These are phyloP conservation scores for Nycteola revayana DNA, from an alignment of 2,888 invertebrate genomes.

Conservation along the genomic window DNA sequence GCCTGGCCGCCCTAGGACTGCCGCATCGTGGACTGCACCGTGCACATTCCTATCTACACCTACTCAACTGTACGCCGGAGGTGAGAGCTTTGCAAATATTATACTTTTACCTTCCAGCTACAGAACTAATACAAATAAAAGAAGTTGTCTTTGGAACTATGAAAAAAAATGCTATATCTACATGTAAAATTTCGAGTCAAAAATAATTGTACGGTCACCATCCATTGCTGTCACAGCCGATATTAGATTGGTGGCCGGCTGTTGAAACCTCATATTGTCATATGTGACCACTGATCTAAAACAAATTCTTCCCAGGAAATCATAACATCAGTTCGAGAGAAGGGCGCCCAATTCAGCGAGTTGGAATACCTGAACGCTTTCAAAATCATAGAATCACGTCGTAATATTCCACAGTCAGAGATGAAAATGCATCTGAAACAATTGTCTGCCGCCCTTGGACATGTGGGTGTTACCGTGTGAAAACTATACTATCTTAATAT, in stretches of 20 bases:
- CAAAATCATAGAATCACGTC: conserved; percentile 87
- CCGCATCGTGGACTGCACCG: conserved; percentile 86
- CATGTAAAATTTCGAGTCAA: too few relatives aligned
- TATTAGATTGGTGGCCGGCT: too few relatives aligned
- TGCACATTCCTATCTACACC: conserved; percentile 93
- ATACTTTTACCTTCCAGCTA: too few relatives aligned
- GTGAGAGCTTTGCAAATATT: too few relatives aligned
- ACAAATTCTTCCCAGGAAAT: conserved; percentile 84
- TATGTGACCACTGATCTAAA: too few relatives aligned
- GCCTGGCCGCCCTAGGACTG: conserved; percentile 65
- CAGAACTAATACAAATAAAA: too few relatives aligned
- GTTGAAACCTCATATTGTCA: too few relatives aligned
- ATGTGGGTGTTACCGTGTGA: conserved; percentile 89
- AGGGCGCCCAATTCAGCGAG: conserved; percentile 93
- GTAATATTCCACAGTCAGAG: conserved; percentile 74
- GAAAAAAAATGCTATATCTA: too few relatives aligned
- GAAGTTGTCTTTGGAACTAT: too few relatives aligned
- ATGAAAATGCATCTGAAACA: conserved; percentile 88
- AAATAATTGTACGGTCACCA: too few relatives aligned
- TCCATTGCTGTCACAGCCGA: too few relatives aligned
- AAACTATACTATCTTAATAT: too few relatives aligned
- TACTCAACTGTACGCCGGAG: conserved; percentile 91
- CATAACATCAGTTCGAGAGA: conserved; percentile 90
- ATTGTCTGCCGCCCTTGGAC: conserved; percentile 92
- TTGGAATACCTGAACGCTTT: conserved; percentile 94